Evolutionary conservation across 2,888 invertebrate genomes (phyloP).

Genomic region (Ligdia adustata): DNA sequence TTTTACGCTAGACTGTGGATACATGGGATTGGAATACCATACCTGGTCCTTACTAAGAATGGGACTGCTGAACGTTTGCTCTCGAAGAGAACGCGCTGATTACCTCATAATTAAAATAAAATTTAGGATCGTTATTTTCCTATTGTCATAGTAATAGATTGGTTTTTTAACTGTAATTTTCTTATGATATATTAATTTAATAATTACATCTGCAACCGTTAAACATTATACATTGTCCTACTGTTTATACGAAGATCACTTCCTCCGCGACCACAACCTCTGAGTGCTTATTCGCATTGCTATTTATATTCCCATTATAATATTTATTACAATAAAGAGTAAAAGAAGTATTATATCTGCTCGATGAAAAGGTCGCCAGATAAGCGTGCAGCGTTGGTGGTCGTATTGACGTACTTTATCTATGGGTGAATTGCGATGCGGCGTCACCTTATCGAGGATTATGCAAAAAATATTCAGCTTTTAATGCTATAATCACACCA

Average conservation of each 20-base stretch:
- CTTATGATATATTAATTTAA: no score
- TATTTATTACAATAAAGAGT: slow-evolving; percentile 7
- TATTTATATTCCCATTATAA: slow-evolving; percentile 16
- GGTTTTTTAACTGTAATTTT: no score
- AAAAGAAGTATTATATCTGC: slow-evolving; percentile 17
- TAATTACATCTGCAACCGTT: no score
- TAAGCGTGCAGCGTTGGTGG: slow-evolving; percentile 15
- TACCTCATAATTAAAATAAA: no score
- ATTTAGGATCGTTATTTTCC: no score
- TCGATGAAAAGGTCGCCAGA: slow-evolving; percentile 18
- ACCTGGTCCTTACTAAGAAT: no score
- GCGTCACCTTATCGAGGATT: slow-evolving; percentile 8
- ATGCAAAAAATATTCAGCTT: slow-evolving; percentile 10
- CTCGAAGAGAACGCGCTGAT: no score
- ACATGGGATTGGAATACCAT: no score
- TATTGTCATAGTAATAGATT: no score
- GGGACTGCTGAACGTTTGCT: no score
- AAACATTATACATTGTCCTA: no score
- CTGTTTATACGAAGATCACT: slow-evolving; percentile 3
- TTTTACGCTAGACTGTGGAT: no score
- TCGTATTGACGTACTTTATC: slow-evolving; percentile 9
- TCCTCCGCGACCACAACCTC: slow-evolving; percentile 8
- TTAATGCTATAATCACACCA: background rate
- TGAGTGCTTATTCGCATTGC: slow-evolving; percentile 2
- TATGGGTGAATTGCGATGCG: slow-evolving; percentile 6